Base-by-base conservation (phyloP, 2,888 invertebrate genomes). In the Nephrocerus scutellatus region DNA sequence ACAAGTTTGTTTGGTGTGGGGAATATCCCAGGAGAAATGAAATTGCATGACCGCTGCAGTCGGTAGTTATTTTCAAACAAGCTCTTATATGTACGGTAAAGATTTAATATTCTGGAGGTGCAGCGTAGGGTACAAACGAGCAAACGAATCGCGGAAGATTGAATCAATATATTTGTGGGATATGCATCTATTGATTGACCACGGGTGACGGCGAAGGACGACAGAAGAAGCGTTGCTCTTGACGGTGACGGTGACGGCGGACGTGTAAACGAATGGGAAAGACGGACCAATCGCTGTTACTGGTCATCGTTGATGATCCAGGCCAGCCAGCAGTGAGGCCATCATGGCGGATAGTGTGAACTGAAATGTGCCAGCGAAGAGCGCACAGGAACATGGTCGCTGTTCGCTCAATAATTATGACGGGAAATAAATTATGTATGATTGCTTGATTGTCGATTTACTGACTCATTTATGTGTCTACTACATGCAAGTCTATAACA, bases 351-450 rank as follows among this genome's bases (percentile, higher is more conserved):
- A 58, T 55, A 54, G 43, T 39, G 42, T 45, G 23, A 46, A 47
- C 49, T 39, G 32, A 36, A 15, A 22, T 13, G 26, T 23, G 6
- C n/a, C 25, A 30, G 43, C 36, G 45, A 41, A 43, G 30, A 38
- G 50, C 3, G 7, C 25, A 39, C 23, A 28, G 25, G 14, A 35
- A 25, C 30, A 30, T 24, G 30, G 10, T 18, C 18, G 21, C 34
- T 23, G 33, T 23, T 35, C 36, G 44, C 46, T 48, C 50, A 53
- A 59, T 57, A 59, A 62, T 65, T 63, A 62, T 65, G 65, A 62
- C 56, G 56, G 60, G 57, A 58, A 57, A 65, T 62, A 62, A 65
- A 60, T 61, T 65, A 54, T 60, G 54, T 56, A 55, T 63, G 62
- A 65, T 60, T 59, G 60, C 56, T 57, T 53, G 55, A 57, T 60